Evolutionary conservation across 1,140 invertebrate genomes (phyloP).

Genomic region (Pseudomyrmex dendroicus): DNA sequence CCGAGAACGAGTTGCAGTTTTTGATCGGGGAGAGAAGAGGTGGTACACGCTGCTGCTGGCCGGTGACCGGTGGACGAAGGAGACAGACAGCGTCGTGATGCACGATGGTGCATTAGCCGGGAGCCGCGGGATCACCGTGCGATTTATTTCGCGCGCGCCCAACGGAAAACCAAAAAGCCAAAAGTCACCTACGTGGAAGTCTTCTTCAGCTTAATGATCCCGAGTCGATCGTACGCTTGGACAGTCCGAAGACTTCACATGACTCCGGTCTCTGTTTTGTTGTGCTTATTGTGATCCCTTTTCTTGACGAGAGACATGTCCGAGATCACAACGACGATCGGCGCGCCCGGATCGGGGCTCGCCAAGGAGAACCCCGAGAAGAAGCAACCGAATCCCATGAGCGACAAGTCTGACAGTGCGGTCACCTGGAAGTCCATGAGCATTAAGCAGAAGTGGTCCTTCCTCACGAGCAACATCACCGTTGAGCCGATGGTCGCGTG

Average conservation of each 20-base stretch:
- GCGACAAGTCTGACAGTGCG: slow-evolving; percentile 26
- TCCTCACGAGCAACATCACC: slow-evolving; percentile 87
- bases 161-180: background rate
- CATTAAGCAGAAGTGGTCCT: slow-evolving; percentile 78
- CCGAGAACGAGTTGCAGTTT: slow-evolving; percentile 40
- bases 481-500: slow-evolving; percentile 92
- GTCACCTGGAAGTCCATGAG: slow-evolving; percentile 77
- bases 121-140: slow-evolving; percentile 64
- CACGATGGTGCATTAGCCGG: slow-evolving; percentile 74
- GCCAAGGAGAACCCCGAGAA: slow-evolving; percentile 25
- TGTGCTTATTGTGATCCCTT: background rate
- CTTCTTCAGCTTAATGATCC: slow-evolving; percentile 1
- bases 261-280: background rate
- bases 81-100: slow-evolving; percentile 67
- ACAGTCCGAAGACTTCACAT: background rate
- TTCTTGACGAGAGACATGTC: slow-evolving; percentile 55
- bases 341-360: background rate
- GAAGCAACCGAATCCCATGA: slow-evolving; percentile 26
- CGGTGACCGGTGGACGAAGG: slow-evolving; percentile 66
- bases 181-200: background rate
- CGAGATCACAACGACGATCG: slow-evolving; percentile 22
- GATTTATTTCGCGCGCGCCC: slow-evolving; percentile 62
- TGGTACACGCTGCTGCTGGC: slow-evolving; percentile 62
- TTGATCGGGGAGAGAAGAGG: slow-evolving; percentile 30
- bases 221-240: background rate